A percentile compares a stretch with the other conserved stretches of the same genome.
Evolutionary conservation across 1,140 invertebrate species (phyloP).

Genomic region (Tetranychus urticae): DNA sequence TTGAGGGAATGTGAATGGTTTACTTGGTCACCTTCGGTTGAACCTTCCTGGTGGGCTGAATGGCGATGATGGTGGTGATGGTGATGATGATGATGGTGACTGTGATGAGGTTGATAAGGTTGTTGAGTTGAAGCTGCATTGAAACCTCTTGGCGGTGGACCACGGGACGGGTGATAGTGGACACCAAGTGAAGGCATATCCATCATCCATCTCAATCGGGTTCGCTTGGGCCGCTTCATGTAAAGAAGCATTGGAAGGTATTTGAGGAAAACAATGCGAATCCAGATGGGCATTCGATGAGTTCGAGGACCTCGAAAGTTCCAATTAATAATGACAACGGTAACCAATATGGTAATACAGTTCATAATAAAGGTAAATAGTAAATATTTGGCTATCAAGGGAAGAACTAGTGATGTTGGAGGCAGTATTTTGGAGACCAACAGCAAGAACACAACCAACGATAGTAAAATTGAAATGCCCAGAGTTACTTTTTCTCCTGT

Average conservation of each 20-base stretch:
- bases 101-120: too few species aligned
- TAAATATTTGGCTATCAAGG: constrained; percentile 91
- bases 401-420: constrained; percentile 80
- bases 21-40: too few species aligned
- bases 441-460: constrained; percentile 93
- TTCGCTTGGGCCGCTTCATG: constrained; percentile 77
- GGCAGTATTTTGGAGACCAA: constrained; percentile 97
- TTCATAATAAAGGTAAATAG: constrained; percentile 99
- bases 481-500: constrained; percentile 86
- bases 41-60: too few species aligned
- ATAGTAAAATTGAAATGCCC: constrained; percentile 93
- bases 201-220: constrained; percentile 82
- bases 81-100: too few species aligned
- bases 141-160: too few species aligned
- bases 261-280: constrained; percentile 74
- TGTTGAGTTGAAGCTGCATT: too few species aligned
- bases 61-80: too few species aligned
- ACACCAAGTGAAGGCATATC: constrained; percentile 40
- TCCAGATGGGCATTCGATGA: constrained; percentile 78
- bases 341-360: constrained; percentile 92
- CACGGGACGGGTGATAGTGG: constrained; percentile 3
- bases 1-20: too few species aligned
- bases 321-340: constrained; percentile 97
- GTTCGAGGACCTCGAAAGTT: constrained; percentile 83
- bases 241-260: constrained; percentile 55